Base-by-base conservation (phyloP, 2,113 vertebrate genomes). In the Cnemophilus loriae region DNA sequence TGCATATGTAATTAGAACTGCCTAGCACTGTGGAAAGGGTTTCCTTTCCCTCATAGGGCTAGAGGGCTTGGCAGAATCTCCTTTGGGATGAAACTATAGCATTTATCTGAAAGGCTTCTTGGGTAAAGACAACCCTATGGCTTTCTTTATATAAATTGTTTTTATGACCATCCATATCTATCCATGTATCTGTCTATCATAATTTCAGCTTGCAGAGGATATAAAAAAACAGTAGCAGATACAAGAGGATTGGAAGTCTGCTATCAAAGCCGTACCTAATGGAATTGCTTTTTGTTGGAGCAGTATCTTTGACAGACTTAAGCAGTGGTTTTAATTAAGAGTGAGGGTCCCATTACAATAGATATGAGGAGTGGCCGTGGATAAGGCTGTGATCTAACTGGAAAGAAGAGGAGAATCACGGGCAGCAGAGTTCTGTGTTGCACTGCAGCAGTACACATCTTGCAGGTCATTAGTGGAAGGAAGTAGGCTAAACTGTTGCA, bases 1-100 rank as follows among this genome's bases (percentile, higher is more conserved):
- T 59, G 56, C 57, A 35, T 93, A 55, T 89, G 27, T 79, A 65
- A 69, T 84, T 82, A 77, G 79, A 90, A 32, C 30, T 87, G 42
- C 27, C 42, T 61, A 50, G 42, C 19, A 27, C 26, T 70, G 63
- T 74, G 55, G 23, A 77, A 78, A 84, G 60, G 35, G 24, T 71
- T 89, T 91, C 63, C 53, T 93, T 75, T 80, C 44, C 57, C 47
- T 86, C 13, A 7, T 39, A 61, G 33, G 33, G 49, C 35, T 42
- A 27, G 42, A 59, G 37, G 37, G 41, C n/a, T 73, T 68, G 33
- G 32, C 71, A 91, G 89, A 84, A 89, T 46, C 53, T 88, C 65
- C n/a, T 69, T 73, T 68, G 65, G 37, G 49, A 59, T 65, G 30
- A 50, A 55, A 46, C 22, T 3, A 52, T 61, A 74, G 22, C 23